Conservation (phyloP, 2,797 vertebrate genomes). For the Forpus xanthops region DNA sequence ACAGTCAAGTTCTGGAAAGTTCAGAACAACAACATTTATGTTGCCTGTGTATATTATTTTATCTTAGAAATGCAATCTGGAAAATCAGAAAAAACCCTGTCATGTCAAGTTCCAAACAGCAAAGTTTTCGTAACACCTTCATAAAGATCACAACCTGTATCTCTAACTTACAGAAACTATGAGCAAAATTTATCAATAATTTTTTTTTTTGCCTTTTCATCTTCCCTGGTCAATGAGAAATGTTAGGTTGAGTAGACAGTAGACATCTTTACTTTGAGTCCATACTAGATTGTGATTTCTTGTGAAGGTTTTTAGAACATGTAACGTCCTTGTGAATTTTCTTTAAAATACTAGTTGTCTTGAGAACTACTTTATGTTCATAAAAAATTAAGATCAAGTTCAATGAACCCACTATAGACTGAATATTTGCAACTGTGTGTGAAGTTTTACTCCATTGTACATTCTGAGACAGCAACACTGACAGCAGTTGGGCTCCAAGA, state of each 20-base stretch:
- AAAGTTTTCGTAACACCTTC: neutral
- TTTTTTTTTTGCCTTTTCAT: neutral
- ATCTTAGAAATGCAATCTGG: neutral
- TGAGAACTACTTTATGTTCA: neutral
- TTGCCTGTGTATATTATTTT: neutral
- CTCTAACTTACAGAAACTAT: neutral
- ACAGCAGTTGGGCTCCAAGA: neutral
- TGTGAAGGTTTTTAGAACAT: neutral
- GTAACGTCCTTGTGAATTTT: neutral
- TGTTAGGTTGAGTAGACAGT: rapidly evolving
- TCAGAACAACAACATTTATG: neutral
- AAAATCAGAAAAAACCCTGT: neutral
- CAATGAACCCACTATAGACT: neutral
- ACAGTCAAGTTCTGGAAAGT: neutral
- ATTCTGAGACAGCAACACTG: neutral
- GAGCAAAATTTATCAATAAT: neutral
- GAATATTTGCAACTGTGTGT: neutral
- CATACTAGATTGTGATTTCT: neutral
- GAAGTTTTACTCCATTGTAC: neutral
- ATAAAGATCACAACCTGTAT: neutral
- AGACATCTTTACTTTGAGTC: too few species aligned
- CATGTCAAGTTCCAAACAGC: neutral
- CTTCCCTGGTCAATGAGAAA: neutral
- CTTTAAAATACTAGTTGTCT: neutral
- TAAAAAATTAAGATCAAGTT: neutral